Percentiles rank a stretch among this genome's conserved stretches.
These are phyloP conservation scores for Baccha elongata DNA, from an alignment of 2,888 invertebrate genomes.

Conservation along the genomic window DNA sequence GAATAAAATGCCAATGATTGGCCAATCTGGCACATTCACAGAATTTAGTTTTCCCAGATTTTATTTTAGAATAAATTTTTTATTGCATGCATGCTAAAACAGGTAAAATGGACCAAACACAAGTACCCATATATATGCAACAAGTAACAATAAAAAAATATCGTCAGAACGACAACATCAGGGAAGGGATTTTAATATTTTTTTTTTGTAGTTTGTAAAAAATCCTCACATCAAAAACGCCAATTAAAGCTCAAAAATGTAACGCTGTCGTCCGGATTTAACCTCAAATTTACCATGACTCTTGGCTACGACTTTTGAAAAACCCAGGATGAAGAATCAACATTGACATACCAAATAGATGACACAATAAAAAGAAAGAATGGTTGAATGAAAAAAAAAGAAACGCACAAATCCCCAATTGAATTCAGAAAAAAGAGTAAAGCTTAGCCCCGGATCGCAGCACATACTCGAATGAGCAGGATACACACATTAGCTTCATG, in stretches of 20 bases:
- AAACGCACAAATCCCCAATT: constrained; percentile 66
- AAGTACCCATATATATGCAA: constrained; percentile 2
- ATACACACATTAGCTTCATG: constrained; percentile 32
- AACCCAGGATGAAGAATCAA: constrained; percentile 14
- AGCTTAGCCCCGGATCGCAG: constrained; percentile 50
- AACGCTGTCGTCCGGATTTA: constrained; percentile 41
- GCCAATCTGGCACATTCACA: background rate
- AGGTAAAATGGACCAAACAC: background rate
- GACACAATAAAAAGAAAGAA: constrained; percentile 10
- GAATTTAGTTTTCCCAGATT: background rate
- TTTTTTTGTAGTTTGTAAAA: background rate
- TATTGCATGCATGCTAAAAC: background rate
- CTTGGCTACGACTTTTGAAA: constrained; percentile 13
- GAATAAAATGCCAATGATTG: constrained; percentile 14
- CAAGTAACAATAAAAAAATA: background rate
- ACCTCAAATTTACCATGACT: constrained; percentile 42
- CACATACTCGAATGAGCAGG: constrained; percentile 4
- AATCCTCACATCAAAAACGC: constrained; percentile 23
- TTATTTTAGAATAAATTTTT: background rate
- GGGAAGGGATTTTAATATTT: background rate
- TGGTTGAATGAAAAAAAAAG: constrained; percentile 1
- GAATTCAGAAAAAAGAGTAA: constrained; percentile 55
- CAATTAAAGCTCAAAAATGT: constrained; percentile 58
- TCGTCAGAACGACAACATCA: background rate
- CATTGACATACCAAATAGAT: constrained; percentile 39